phyloP scores from a whole-genome alignment of 2,797 vertebrate genomes.

The Arrhamphus sclerolepis region DNA sequence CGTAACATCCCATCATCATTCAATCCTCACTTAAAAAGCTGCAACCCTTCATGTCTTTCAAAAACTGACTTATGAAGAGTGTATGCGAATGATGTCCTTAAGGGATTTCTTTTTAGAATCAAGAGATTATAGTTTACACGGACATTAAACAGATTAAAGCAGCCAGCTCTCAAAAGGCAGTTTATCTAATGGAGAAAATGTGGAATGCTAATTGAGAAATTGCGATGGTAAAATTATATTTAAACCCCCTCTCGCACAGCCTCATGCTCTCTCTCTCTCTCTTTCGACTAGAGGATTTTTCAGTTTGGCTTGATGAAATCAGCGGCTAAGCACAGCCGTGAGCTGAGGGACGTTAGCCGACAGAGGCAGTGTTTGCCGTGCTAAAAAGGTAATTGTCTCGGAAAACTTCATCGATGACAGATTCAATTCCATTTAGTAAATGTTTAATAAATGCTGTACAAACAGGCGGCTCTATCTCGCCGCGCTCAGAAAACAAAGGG shows the following conservation, averaged over 20 bases:
- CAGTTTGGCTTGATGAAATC: conserved; percentile 80
- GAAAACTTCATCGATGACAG: conserved; percentile 94
- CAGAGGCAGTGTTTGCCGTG: conserved; percentile 88
- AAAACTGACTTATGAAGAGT: conserved; percentile 76
- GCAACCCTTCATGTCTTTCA: conserved; percentile 77
- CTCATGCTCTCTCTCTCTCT: conserved; percentile 18
- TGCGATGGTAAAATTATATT: conserved; percentile 81
- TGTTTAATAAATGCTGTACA: conserved; percentile 96
- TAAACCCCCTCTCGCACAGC: conserved; percentile 49
- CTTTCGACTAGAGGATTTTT: conserved; percentile 65
- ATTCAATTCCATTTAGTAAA: conserved; percentile 96
- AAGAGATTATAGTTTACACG: conserved; percentile 84
- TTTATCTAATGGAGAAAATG: conserved; percentile 86
- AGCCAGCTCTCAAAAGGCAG: conserved; percentile 83
- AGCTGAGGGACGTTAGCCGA: conserved; percentile 81
- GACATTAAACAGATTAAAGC: conserved; percentile 85
- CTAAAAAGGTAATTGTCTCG: conserved; percentile 91
- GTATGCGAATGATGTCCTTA: conserved; percentile 80
- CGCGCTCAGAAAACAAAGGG: conserved; percentile 92
- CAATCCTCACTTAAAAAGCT: conserved; percentile 74
- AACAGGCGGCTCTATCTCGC: conserved; percentile 88
- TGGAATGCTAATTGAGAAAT: conserved; percentile 84
- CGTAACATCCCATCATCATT: conserved; percentile 62
- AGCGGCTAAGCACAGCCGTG: conserved; percentile 79
- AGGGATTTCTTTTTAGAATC: conserved; percentile 83